Base-by-base conservation (phyloP, 2,797 vertebrate species). In the Pelobates cultripes region DNA sequence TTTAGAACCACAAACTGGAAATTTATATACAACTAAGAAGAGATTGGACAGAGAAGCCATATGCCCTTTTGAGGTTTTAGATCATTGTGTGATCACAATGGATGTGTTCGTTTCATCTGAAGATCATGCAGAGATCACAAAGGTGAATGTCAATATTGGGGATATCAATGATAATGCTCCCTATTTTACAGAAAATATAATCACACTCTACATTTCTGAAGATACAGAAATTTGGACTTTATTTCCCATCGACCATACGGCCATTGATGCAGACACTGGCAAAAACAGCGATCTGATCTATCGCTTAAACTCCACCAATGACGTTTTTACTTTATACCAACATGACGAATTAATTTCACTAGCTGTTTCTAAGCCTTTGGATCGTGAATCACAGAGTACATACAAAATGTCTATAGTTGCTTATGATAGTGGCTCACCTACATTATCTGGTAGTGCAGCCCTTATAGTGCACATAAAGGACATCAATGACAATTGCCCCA, bases 161-260 rank as follows among this genome's bases (percentile, higher is more conserved):
- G 94, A 96, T 87, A 88, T 95, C 80, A 95, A 95, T 85, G 94
- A 95, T 88, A 94, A 95, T 64, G 79, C 83, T 5, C 94, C 95
- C 41, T 80, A 80, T 87, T 95, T 95, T 87, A 87, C 90, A 85
- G 93, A 88, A 66, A 85, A 53, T 44, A 86, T 90, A 81, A 93
- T 94, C 83, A 85, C 70, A 66, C 86, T 94, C 51, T 88, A 60
- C 44, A 81, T 95, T 74, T 83, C 91, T 63, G 93, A 95, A 86
- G 91, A 95, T 40, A 85, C 85, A n/a, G 40, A 69, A 6, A 81
- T 91, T 2, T 92, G 94, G 64, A 88, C 86, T 15, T 86, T 81
- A 69, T 87, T 94, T 66, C 80, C 86, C n/a, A 43, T 95, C 86
- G 94, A 95, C 68, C 87, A 89, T 64, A 85, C 86, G 69, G 94